phyloP scores from a whole-genome alignment of 2,888 invertebrate species.

The Pandemis heparana region DNA sequence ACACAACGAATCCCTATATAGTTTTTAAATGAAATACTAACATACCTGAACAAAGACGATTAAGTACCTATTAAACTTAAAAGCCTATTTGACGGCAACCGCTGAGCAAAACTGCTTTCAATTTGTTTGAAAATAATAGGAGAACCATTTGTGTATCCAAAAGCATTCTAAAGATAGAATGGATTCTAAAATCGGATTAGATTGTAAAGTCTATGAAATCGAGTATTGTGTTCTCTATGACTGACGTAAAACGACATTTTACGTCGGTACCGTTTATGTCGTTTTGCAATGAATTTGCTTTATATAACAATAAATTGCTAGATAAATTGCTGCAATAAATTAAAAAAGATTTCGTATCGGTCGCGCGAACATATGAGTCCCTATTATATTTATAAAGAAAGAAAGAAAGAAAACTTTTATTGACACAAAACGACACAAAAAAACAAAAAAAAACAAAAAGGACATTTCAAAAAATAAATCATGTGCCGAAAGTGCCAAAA shows the following conservation, averaged over 20 bases:
- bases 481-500: too few species aligned
- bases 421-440: too few species aligned
- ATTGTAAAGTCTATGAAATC: neutral
- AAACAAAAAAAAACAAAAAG: too few species aligned
- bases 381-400: too few species aligned
- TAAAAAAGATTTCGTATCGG: neutral
- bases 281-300: neutral
- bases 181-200: slow-evolving; percentile 8
- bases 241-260: neutral
- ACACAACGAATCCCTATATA: slow-evolving; percentile 14
- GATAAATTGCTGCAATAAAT: too few species aligned
- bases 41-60: slow-evolving; percentile 24
- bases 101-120: slow-evolving; percentile 5
- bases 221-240: neutral
- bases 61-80: slow-evolving; percentile 36
- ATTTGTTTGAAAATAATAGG: slow-evolving; percentile 17
- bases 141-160: slow-evolving; percentile 10
- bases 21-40: neutral
- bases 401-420: too few species aligned
- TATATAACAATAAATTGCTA: slow-evolving; percentile 2
- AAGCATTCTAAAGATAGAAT: slow-evolving; percentile 16
- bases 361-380: neutral
- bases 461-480: too few species aligned
- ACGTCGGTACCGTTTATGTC: neutral
- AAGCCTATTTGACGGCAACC: slow-evolving; percentile 11